phyloP scores from a whole-genome alignment of 2,888 invertebrate genomes.

The Drosophila neotestacea region DNA sequence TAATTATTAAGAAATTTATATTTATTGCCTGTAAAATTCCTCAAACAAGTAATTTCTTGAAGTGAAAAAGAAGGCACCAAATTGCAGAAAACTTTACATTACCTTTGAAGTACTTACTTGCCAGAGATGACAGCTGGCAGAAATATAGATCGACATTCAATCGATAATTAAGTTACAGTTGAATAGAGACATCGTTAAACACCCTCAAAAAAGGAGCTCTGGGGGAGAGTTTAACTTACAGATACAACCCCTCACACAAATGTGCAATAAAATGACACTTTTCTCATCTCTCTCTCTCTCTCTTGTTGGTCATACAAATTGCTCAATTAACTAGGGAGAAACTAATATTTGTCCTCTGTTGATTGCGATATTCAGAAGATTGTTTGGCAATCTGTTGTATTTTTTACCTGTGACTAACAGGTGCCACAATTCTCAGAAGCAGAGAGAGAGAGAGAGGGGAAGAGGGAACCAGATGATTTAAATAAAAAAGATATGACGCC shows the following conservation, averaged over 20 bases:
- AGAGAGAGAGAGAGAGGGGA: conserved; percentile 25
- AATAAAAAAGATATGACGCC: conserved; percentile 62
- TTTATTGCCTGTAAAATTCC: too few relatives aligned
- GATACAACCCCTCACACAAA: conserved; percentile 10
- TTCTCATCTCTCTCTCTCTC: conserved; percentile 5
- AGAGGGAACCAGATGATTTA: too few relatives aligned
- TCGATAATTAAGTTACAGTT: conserved; percentile 24
- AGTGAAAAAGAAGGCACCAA: too few relatives aligned
- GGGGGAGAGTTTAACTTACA: conserved; percentile 22
- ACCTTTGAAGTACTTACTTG: background rate
- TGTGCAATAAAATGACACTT: conserved; percentile 44
- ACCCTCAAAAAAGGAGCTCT: background rate
- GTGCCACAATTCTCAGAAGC: conserved; percentile 58
- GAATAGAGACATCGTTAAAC: conserved; percentile 33
- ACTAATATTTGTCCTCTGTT: conserved; percentile 45
- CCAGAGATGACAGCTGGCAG: conserved; percentile 20
- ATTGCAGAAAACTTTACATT: too few relatives aligned
- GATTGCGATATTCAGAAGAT: conserved; percentile 53
- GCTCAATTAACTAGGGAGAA: conserved; percentile 52
- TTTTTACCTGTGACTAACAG: conserved; percentile 48
- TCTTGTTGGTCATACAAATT: conserved; percentile 52
- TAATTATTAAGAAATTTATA: too few relatives aligned
- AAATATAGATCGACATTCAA: conserved; percentile 17
- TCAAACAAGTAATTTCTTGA: too few relatives aligned
- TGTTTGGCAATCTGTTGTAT: conserved; percentile 24